These are phyloP conservation scores for Nyctibius bracteatus DNA, from an alignment of 2,113 vertebrate species.

Conservation along the genomic window DNA sequence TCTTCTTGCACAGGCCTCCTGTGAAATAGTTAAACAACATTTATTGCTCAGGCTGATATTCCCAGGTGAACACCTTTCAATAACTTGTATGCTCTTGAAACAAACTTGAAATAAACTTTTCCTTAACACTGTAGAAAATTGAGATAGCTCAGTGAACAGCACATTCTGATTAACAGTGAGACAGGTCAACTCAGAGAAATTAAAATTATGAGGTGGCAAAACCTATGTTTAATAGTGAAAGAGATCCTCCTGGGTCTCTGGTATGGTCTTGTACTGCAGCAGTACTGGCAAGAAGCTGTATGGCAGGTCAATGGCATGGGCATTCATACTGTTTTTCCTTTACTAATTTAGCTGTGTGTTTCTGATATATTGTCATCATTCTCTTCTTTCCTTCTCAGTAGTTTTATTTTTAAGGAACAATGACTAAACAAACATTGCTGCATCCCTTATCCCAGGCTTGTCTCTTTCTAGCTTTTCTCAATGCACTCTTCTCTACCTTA, in stretches of 20 bases:
- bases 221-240: not conserved
- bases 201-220: not conserved
- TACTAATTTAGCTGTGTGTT: not conserved
- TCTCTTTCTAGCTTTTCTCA: not conserved
- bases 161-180: not conserved
- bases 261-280: not conserved
- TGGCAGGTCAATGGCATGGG: too few species aligned
- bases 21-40: slow-evolving; percentile 43
- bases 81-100: not conserved
- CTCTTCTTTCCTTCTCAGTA: not conserved
- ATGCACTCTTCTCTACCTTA: not conserved
- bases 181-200: not conserved
- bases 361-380: not conserved
- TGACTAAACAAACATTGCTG: not conserved
- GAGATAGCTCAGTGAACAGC: not conserved
- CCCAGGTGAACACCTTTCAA: not conserved
- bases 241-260: not conserved
- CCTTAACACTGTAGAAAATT: not conserved
- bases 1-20: slow-evolving; percentile 28
- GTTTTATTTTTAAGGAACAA: not conserved
- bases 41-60: slow-evolving; percentile 13
- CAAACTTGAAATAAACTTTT: not conserved
- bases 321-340: not conserved
- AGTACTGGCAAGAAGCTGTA: not conserved
- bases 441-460: not conserved